These are phyloP conservation scores for Calephelis nemesis DNA, from an alignment of 1,140 invertebrate species.

Conservation along the genomic window DNA sequence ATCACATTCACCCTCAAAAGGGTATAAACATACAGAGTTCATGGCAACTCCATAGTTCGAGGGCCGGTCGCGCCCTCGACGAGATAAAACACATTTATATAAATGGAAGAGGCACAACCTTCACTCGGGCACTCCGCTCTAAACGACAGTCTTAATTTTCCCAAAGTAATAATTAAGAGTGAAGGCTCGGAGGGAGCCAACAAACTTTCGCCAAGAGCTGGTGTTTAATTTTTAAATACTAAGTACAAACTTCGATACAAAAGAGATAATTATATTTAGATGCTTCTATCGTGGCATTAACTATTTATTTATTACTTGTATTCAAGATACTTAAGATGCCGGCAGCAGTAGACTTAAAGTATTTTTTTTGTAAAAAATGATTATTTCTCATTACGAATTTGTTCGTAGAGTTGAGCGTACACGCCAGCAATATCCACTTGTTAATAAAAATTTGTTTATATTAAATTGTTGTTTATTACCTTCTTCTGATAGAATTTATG, in stretches of 20 bases:
- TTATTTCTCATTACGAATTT: too few relatives aligned
- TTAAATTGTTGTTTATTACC: too few relatives aligned
- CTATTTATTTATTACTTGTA: too few relatives aligned
- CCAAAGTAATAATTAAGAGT: conserved; percentile 81
- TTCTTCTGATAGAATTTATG: too few relatives aligned
- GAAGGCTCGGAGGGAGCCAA: conserved; percentile 63
- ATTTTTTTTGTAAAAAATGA: too few relatives aligned
- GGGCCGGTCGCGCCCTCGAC: conserved; percentile 43
- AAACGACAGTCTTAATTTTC: conserved; percentile 80
- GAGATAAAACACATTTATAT: conserved; percentile 77
- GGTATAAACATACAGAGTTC: conserved; percentile 18
- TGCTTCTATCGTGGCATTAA: too few relatives aligned
- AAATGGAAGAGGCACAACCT: conserved; percentile 69
- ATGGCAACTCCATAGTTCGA: conserved; percentile 1
- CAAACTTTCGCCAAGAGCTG: conserved; percentile 47
- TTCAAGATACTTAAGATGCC: too few relatives aligned
- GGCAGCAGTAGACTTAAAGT: too few relatives aligned
- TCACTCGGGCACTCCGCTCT: conserved; percentile 64
- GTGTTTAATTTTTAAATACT: conserved; percentile 75
- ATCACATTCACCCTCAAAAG: conserved; percentile 20
- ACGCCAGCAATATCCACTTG: too few relatives aligned
- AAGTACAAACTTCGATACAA: conserved; percentile 73
- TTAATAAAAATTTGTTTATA: too few relatives aligned
- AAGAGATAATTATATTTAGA: conserved; percentile 63
- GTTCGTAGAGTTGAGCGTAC: too few relatives aligned